phyloP scores from a whole-genome alignment of 1,140 invertebrate genomes.

The Micrasema longulum region DNA sequence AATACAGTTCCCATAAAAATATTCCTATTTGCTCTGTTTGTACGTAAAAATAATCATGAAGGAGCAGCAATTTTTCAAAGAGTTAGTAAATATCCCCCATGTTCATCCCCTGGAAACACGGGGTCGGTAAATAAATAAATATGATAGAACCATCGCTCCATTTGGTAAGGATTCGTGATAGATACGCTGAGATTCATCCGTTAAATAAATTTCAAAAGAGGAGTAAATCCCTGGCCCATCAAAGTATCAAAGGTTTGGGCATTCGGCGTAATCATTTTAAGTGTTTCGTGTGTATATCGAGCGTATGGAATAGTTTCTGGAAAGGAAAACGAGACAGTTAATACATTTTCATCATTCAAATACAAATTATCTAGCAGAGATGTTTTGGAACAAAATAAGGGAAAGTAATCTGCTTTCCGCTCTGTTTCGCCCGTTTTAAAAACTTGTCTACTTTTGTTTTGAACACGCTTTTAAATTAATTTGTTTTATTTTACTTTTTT shows the following conservation, averaged over 20 bases:
- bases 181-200: constrained; percentile 27
- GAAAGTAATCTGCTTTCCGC: constrained; percentile 18
- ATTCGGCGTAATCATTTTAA: constrained; percentile 21
- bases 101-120: constrained; percentile 16
- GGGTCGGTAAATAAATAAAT: constrained; percentile 18
- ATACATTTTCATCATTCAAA: constrained; percentile 19
- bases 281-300: constrained; percentile 18
- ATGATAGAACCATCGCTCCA: constrained; percentile 8
- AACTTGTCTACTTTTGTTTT: no score
- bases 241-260: constrained; percentile 4
- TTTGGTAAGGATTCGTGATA: constrained; percentile 17
- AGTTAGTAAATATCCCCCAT: constrained; percentile 19
- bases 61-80: constrained; percentile 34
- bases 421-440: constrained; percentile 21
- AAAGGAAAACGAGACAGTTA: background rate
- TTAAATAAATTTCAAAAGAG: constrained; percentile 16
- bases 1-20: constrained; percentile 14
- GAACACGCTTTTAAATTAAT: no score
- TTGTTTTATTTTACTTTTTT: no score
- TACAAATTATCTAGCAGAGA: constrained; percentile 23
- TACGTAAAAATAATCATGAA: no score
- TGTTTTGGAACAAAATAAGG: constrained; percentile 22
- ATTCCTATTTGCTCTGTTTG: background rate
- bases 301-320: background rate
- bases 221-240: constrained; percentile 9